Evolutionary conservation across 2,113 vertebrate species (phyloP).

Genomic region (Caranx ignobilis): DNA sequence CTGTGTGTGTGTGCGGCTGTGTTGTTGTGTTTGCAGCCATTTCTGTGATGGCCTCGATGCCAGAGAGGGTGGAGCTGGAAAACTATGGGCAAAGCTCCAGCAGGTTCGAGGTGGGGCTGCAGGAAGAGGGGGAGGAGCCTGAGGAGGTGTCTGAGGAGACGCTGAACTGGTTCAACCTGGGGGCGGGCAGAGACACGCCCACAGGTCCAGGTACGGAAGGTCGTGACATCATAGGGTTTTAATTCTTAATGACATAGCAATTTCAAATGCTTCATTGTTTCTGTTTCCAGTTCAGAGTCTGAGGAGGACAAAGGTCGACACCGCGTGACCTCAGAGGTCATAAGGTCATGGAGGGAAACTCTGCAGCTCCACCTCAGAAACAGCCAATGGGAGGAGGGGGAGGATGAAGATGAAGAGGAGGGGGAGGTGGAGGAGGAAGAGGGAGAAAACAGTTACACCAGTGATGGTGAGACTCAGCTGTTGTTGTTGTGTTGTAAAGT

Average conservation of each 20-base stretch:
- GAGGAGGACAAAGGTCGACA: constrained; percentile 81
- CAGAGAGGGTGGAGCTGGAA: constrained; percentile 93
- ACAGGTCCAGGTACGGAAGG: constrained; percentile 82
- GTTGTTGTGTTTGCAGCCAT: constrained; percentile 60
- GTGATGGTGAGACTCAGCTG: constrained; percentile 84
- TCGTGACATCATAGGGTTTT: neutral
- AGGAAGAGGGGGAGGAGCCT: constrained; percentile 78
- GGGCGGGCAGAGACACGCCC: constrained; percentile 80
- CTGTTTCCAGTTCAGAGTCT: constrained; percentile 88
- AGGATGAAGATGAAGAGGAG: constrained; percentile 50
- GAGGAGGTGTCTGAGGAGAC: constrained; percentile 93
- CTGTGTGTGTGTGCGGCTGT: constrained; percentile 56
- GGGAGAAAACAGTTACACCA: constrained; percentile 82
- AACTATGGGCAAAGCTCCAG: constrained; percentile 85
- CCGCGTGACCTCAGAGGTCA: constrained; percentile 80
- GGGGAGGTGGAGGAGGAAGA: constrained; percentile 40
- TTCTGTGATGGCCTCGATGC: constrained; percentile 81
- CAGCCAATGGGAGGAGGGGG: constrained; percentile 74
- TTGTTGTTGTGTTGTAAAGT: constrained; percentile 55
- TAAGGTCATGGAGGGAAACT: constrained; percentile 86
- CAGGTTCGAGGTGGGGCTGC: constrained; percentile 51
- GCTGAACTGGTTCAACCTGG: constrained; percentile 91
- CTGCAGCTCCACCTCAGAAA: constrained; percentile 84
- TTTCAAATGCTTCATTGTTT: neutral
- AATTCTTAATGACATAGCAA: neutral